Evolutionary conservation across 2,797 vertebrate genomes (phyloP).

Genomic region (Thamnophis elegans): DNA sequence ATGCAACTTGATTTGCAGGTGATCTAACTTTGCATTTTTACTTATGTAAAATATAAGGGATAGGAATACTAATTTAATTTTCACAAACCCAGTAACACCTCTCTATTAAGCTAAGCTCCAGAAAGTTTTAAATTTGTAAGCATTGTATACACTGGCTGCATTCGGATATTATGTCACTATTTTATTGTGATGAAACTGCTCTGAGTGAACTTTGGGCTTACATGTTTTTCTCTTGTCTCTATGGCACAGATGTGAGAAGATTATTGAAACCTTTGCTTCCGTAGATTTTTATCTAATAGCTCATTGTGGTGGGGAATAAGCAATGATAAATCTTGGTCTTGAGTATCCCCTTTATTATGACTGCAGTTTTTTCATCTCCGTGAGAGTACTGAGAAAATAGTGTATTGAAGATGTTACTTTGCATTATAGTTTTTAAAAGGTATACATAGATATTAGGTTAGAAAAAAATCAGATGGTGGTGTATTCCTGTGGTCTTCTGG

Average conservation of each 20-base stretch:
- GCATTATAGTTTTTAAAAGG: neutral
- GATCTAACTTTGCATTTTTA: constrained; percentile 23
- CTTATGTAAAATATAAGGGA: neutral
- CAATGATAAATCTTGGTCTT: neutral
- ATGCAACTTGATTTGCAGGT: constrained; percentile 93
- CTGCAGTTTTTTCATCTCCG: neutral
- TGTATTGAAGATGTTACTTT: neutral
- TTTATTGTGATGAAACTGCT: neutral
- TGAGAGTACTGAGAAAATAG: neutral
- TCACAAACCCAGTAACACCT: neutral
- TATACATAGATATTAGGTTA: neutral
- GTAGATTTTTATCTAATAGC: neutral
- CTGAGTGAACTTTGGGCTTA: neutral
- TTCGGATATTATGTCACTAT: neutral
- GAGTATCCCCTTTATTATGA: neutral
- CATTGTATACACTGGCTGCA: neutral
- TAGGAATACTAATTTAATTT: neutral
- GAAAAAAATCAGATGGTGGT: neutral
- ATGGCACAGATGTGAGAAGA: neutral
- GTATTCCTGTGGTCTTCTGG: neutral
- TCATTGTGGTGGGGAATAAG: neutral
- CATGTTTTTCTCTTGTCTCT: neutral
- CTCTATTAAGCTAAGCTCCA: neutral
- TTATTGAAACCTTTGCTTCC: neutral
- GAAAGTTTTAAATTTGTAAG: neutral